Base-by-base conservation (phyloP, 2,113 vertebrate species). In the Engystomops pustulosus region DNA sequence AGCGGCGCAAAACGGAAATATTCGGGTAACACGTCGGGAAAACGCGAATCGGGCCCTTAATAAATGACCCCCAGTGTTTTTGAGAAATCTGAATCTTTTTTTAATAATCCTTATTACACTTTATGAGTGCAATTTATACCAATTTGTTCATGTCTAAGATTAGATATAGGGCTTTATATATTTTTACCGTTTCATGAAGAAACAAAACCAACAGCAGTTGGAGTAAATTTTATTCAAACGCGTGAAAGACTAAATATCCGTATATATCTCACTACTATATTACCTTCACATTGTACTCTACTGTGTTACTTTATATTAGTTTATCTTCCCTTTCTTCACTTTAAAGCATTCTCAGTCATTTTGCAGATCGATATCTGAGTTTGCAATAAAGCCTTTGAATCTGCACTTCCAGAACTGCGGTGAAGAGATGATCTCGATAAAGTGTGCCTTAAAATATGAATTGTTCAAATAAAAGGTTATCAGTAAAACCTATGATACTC, bases 381-480 rank as follows among this genome's bases (percentile, higher is more conserved):
- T 32, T 77, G 10, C 49, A 38, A 77, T 77, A 77, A 77, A 77
- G 51, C 20, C 49, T 58, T 23, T 38, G 49, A 55, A 38, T 77
- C 36, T 77, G 49, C 58, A 38, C 51, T 55, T n/a, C 47, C 55
- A 55, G 30, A n/a, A 53, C 27, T 36, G 49, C 11, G 74, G 51
- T 23, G 30, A 18, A 77, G n/a, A 38, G 74, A 77, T 77, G 74
- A 77, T 77, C 74, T 23, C 15, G 74, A 58, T 77, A 77, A 77
- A 77, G 12, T 77, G 49, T 38, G 49, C 58, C 74, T 77, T 77
- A 58, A 77, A 77, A 58, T 58, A 77, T 55, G 49, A 77, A 77
- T 77, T 77, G 47, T 58, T 77, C 18, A 58, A 77, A 77, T 77
- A 77, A 77, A 77, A 77, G 49, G 74, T 77, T 77, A 77, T 77